phyloP scores from a whole-genome alignment of 2,113 vertebrate genomes.

The Oenanthe melanoleuca region DNA sequence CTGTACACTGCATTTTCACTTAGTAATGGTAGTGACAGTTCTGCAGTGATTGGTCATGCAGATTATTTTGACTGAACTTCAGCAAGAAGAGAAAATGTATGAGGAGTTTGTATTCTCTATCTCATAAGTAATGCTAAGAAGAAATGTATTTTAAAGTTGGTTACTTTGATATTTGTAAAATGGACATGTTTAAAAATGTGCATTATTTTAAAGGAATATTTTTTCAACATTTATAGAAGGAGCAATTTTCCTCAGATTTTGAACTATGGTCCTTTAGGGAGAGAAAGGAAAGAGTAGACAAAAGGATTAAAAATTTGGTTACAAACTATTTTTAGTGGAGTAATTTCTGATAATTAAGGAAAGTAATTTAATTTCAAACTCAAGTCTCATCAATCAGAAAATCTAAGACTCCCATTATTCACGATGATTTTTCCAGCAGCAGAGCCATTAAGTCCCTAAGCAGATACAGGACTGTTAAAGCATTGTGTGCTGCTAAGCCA shows the following conservation, averaged over 20 bases:
- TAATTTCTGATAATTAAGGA: neutral
- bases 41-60: neutral
- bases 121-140: neutral
- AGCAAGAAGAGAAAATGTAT: neutral
- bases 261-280: neutral
- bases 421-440: neutral
- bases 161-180: neutral
- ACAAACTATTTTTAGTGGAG: neutral
- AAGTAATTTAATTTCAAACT: slow-evolving; percentile 6
- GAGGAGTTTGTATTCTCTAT: neutral
- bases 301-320: neutral
- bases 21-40: neutral
- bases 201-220: neutral
- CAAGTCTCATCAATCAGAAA: neutral
- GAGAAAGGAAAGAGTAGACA: neutral
- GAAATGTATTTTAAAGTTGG: neutral
- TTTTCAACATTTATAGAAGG: neutral
- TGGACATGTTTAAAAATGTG: neutral
- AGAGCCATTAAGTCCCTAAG: neutral
- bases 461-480: neutral
- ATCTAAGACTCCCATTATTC: neutral
- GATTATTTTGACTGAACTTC: neutral
- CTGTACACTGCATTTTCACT: neutral
- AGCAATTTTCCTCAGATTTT: neutral
- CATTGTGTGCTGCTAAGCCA: neutral